Evolutionary conservation across 2,888 invertebrate species (phyloP).

Genomic region (Rhimphoctona megacephalus): DNA sequence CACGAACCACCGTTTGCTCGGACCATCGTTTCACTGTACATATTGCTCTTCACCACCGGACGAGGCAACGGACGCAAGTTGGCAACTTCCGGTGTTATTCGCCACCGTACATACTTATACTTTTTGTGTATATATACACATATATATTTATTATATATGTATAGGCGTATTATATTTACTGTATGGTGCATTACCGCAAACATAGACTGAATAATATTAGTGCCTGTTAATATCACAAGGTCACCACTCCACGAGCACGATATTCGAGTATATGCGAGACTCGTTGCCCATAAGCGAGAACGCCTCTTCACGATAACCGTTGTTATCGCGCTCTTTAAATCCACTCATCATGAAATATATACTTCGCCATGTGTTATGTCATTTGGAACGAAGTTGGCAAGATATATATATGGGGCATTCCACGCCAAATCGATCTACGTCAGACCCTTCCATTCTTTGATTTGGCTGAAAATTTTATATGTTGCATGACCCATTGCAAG

Average conservation of each 20-base stretch:
- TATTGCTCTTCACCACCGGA: conserved; percentile 50
- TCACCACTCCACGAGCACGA: conserved; percentile 19
- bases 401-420: no score
- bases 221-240: conserved; percentile 23
- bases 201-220: conserved; percentile 30
- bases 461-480: no score
- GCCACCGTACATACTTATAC: conserved; percentile 6
- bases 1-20: conserved; percentile 54
- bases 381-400: neutral
- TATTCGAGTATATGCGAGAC: conserved; percentile 2
- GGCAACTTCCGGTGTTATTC: conserved; percentile 59
- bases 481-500: no score
- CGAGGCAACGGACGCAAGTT: conserved; percentile 49
- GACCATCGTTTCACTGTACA: conserved; percentile 45
- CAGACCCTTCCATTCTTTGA: no score
- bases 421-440: no score
- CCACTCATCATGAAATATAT: conserved; percentile 15
- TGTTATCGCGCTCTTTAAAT: conserved; percentile 17
- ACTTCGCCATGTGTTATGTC: conserved; percentile 29
- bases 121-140: neutral
- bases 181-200: conserved; percentile 27
- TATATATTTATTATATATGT: neutral
- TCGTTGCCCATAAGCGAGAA: conserved; percentile 25
- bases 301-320: conserved; percentile 55
- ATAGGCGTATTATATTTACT: neutral